These are phyloP conservation scores for Neocrepidodera transversa DNA, from an alignment of 2,888 invertebrate genomes.

Conservation along the genomic window DNA sequence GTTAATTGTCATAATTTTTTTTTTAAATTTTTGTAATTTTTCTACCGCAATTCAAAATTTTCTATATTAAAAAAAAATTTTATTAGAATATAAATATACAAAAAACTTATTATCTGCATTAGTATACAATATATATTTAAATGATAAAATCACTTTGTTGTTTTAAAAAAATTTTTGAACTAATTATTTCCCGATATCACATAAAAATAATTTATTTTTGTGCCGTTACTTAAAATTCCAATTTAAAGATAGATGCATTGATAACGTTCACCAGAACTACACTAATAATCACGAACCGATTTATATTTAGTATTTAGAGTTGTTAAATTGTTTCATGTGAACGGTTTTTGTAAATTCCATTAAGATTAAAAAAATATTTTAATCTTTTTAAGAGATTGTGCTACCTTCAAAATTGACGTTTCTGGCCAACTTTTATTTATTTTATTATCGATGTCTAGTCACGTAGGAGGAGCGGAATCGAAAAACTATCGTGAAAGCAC, in stretches of 20 bases:
- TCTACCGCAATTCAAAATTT: too few species aligned
- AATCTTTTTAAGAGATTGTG: slow-evolving; percentile 17
- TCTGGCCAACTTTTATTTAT: slow-evolving; percentile 8
- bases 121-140: too few species aligned
- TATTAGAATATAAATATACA: too few species aligned
- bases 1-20: too few species aligned
- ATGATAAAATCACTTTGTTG: background rate
- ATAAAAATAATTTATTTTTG: slow-evolving; percentile 29
- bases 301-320: slow-evolving; percentile 25
- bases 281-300: slow-evolving; percentile 28
- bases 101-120: too few species aligned
- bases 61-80: too few species aligned
- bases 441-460: slow-evolving; percentile 20
- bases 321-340: slow-evolving; percentile 29
- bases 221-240: slow-evolving; percentile 29
- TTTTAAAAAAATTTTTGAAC: slow-evolving; percentile 16
- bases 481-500: slow-evolving; percentile 12
- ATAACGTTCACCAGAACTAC: slow-evolving; percentile 19
- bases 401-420: slow-evolving; percentile 6
- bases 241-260: slow-evolving; percentile 22
- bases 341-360: slow-evolving; percentile 24
- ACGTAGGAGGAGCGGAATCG: slow-evolving; percentile 13
- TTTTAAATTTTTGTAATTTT: too few species aligned
- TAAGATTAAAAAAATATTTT: slow-evolving; percentile 24
- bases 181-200: slow-evolving; percentile 23